Base-by-base conservation (phyloP, 2,797 vertebrate species). In the Bovichtus variegatus region DNA sequence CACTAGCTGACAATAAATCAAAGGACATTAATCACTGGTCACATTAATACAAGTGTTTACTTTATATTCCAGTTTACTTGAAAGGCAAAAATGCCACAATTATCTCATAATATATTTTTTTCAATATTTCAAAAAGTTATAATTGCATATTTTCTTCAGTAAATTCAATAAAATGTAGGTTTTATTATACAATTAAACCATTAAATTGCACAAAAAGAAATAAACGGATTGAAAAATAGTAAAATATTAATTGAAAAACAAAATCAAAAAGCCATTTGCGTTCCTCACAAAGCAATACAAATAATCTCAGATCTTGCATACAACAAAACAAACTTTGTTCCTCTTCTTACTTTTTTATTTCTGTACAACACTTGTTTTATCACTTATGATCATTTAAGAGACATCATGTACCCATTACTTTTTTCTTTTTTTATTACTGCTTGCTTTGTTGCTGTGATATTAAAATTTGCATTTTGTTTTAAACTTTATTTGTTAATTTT, bases 1-100 rank as follows among this genome's bases (percentile, higher is more conserved):
- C 47, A 61, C 8, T 43, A 60, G 63, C 7, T 57, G 21, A 12
- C 12, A 73, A 36, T 60, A 58, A 82, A 80, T 77, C 53, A 46
- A 51, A 36, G 5, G 23, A 6, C 2, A 11, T 27, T 25, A 23
- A 64, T 53, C 21, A 51, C 31, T 43, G 1, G 19, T 21, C 2
- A 23, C 1, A 19, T 6, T 5, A 23, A 19, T 19, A n/a, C 4
- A 50, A 63, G n/a, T 13, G 3, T 31, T 62, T 16, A 5, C 10
- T 38, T 34, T 27, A 41, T 47, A 13, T 51, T 40, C 5, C 12
- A 40, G 21, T 58, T 38, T 15, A 36, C 16, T 34, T 34, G 13
- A 15, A 47, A 8, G 2, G 11, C 3, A 21, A 10, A 13, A 36
- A 64, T 38, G n/a, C 11, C 13, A 11, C 57, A 23, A 11, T 10